Percentiles rank a stretch among this genome's conserved stretches.
These are phyloP conservation scores for Drosophila carrolli DNA, from an alignment of 1,140 invertebrate species.

Conservation along the genomic window DNA sequence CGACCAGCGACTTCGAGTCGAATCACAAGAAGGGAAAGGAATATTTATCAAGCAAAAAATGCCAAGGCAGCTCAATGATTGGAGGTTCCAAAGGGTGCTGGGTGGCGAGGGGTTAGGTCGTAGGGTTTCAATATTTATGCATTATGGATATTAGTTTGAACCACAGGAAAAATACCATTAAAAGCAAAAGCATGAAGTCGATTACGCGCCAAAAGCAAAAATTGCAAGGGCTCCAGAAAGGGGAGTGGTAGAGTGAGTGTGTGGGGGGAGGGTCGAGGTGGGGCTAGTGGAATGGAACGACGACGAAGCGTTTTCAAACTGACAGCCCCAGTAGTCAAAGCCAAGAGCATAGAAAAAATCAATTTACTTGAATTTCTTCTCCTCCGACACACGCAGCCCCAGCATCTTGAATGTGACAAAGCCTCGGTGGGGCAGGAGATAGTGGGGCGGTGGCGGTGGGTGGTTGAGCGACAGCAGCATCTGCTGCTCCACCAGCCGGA, in stretches of 20 bases:
- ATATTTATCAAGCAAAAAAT: conserved; percentile 68
- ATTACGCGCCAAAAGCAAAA: conserved; percentile 82
- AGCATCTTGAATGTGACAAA: conserved; percentile 77
- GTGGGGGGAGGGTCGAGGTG: not conserved
- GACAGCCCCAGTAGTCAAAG: conserved; percentile 71
- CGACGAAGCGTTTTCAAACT: conserved; percentile 62
- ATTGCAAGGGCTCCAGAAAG: conserved; percentile 46
- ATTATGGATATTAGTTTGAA: conserved; percentile 83
- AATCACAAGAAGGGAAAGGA: conserved; percentile 46
- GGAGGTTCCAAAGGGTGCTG: conserved; percentile 25
- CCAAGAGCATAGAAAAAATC: conserved; percentile 66
- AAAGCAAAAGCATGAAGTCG: conserved; percentile 83
- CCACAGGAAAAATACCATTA: conserved; percentile 83
- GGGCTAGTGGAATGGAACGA: conserved; percentile 29
- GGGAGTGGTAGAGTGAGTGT: not conserved
- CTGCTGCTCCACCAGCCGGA: conserved; percentile 43
- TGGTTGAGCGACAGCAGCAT: conserved; percentile 75
- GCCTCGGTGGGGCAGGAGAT: conserved; percentile 22
- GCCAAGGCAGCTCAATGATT: conserved; percentile 68
- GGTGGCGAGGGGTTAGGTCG: conserved; percentile 49
- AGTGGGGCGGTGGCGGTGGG: conserved; percentile 12
- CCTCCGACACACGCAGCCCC: conserved; percentile 50
- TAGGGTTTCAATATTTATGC: conserved; percentile 78
- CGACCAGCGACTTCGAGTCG: conserved; percentile 54
- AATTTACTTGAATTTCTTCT: conserved; percentile 81